Evolutionary conservation across 2,113 vertebrate genomes (phyloP), one percentile per base, ranked within the genome.

Genomic region (Trichechus manatus): DNA sequence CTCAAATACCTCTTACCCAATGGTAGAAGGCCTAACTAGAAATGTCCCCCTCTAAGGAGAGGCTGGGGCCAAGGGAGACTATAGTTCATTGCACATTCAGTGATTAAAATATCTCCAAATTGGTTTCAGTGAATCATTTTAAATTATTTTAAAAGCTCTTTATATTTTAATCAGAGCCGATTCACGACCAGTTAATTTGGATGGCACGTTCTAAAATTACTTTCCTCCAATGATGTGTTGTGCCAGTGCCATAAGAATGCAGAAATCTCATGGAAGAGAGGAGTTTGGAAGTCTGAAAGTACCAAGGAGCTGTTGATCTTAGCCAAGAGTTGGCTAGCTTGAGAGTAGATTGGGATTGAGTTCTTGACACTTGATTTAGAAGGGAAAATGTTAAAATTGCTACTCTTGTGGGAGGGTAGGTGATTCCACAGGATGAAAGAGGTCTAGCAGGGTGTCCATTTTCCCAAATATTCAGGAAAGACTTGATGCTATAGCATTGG

Each of bases 41-140:
- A 91, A 56, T 50, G 70, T 64, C 93, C 72, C 53, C 74, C 81
- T 94, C 44, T 44, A 31, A 83, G 84, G 61, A 90, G 85, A 96
- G 87, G 72, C 88, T 89, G 74, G 81, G 97, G 93, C 56, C 75
- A 36, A 59, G 75, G 97, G 78, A 75, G 13, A 0, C n/a, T 6
- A 59, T 1, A 70, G 81, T 97, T 53, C 95, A 70, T 22, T 1
- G 89, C 22, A 50, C 7, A 89, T 96, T 89, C 88, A 42, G 91
- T 82, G 96, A 97, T 94, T 89, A 97, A 90, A 88, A n/a, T 78
- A 84, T 70, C 91, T 96, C 93, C 29, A 61, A 33, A 91, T 94
- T 53, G 0, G 97, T 95, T 94, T 96, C 87, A 50, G 93, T 96
- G 79, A 97, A 93, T 98, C 98, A 93, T 94, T 97, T 97, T 79